Evolutionary conservation across 2,888 invertebrate species (phyloP).

Genomic region (Tryphoninae sp.): DNA sequence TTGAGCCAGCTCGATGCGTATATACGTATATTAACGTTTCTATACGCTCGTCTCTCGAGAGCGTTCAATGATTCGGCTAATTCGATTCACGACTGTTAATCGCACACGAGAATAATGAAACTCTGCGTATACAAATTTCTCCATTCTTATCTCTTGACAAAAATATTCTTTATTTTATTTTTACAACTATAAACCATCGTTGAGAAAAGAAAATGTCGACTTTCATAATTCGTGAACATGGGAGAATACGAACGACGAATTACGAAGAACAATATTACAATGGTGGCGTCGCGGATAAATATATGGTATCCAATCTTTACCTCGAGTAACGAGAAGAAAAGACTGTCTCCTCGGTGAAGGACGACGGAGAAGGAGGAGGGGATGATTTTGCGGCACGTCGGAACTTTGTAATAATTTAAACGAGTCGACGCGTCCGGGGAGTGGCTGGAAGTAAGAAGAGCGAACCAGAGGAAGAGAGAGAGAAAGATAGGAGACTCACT

Average conservation of each 20-base stretch:
- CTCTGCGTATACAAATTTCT: too few relatives aligned
- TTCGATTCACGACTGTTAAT: constrained; percentile 45
- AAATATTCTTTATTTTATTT: too few relatives aligned
- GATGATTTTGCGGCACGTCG: constrained; percentile 46
- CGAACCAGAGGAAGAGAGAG: constrained; percentile 40
- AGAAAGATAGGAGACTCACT: constrained; percentile 66
- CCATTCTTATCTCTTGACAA: too few relatives aligned
- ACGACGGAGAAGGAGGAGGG: background rate
- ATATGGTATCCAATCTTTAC: background rate
- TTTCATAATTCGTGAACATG: constrained; percentile 8
- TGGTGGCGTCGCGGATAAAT: background rate
- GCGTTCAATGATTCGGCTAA: constrained; percentile 41
- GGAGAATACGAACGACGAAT: constrained; percentile 9
- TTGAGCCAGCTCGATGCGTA: constrained; percentile 6
- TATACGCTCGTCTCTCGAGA: constrained; percentile 10
- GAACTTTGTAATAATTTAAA: constrained; percentile 67
- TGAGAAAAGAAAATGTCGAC: constrained; percentile 37
- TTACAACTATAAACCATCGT: background rate
- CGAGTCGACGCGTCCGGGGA: constrained; percentile 57
- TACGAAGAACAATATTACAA: constrained; percentile 23
- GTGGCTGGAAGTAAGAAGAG: background rate
- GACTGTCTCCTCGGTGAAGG: constrained; percentile 19
- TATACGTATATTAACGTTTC: constrained; percentile 29
- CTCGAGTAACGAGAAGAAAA: constrained; percentile 32
- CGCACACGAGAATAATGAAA: constrained; percentile 3